A percentile compares a stretch with the other conserved stretches of the same genome.
Conservation (phyloP, 2,797 vertebrate genomes). For the Pipistrellus nathusii region DNA sequence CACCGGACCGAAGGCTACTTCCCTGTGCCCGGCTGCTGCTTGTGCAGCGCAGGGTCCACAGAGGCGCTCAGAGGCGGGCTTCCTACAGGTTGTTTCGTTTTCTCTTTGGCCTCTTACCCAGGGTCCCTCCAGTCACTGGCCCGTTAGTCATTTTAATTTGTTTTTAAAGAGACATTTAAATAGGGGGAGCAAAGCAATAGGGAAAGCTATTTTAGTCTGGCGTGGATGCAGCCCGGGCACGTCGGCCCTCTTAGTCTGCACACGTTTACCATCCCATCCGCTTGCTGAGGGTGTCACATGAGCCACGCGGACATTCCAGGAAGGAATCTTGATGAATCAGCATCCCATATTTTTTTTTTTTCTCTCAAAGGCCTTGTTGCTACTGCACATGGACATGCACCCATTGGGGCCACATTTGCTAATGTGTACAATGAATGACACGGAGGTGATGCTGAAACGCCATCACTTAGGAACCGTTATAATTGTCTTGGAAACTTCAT, state of each 20-base stretch:
- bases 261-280: not conserved
- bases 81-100: constrained; percentile 35
- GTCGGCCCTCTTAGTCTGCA: not conserved
- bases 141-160: constrained; percentile 51
- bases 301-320: not conserved
- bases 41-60: not conserved
- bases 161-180: not conserved
- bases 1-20: not conserved
- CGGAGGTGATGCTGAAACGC: not conserved
- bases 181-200: not conserved
- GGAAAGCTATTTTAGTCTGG: not conserved
- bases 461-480: not conserved
- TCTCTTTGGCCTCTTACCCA: not conserved
- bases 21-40: not conserved
- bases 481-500: not conserved
- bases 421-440: not conserved
- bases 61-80: not conserved
- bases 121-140: not conserved
- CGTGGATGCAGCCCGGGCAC: not conserved
- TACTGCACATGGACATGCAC: not conserved
- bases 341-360: not conserved
- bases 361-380: not conserved
- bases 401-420: constrained; percentile 33
- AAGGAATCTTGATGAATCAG: not conserved
- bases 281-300: not conserved